Evolutionary conservation across 2,113 vertebrate genomes (phyloP), one percentile per base, ranked within the genome.

Genomic region (Scolopax mira): DNA sequence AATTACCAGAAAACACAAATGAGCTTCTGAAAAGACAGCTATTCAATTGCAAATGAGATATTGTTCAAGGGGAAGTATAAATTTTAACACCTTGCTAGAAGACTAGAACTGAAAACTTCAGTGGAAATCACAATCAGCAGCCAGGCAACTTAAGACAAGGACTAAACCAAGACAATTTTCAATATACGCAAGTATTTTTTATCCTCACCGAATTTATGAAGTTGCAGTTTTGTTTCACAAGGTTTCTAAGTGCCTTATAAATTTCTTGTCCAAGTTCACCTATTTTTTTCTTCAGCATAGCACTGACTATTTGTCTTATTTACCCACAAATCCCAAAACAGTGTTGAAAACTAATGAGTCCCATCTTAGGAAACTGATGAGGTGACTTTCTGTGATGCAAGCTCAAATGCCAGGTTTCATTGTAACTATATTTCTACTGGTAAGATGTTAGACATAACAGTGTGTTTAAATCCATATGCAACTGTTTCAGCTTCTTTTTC

Each of bases 1-100:
- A 84, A 89, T 94, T 92, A 96, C 80, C 22, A 95, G 52, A 92
- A 97, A 92, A 92, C 46, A 54, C 77, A 94, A 96, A 94, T 66
- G 78, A 90, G 35, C 74, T 67, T 79, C 71, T 60, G 64, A 97
- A 86, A 79, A 83, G 65, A 90, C 37, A 95, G 55, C 62, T 44
- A 97, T 79, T 95, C 46, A 83, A 77, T 90, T 88, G 75, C 88
- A 96, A 94, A 90, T 95, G 49, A 83, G 67, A 83, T 41, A 71
- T 18, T 70, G 28, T 44, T 86, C 33, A 46, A 83, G 93, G 52
- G 88, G 57, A 71, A 92, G 57, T 46, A 57, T 88, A 94, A 91
- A 49, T 89, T 91, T 7, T 78, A 91, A 79, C 16, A n/a, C 90
- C 61, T 90, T 95, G 91, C 62, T 95, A 70, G 46, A 51, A 39